Base-by-base conservation (phyloP, 2,888 invertebrate genomes). In the Plebejus argus region DNA sequence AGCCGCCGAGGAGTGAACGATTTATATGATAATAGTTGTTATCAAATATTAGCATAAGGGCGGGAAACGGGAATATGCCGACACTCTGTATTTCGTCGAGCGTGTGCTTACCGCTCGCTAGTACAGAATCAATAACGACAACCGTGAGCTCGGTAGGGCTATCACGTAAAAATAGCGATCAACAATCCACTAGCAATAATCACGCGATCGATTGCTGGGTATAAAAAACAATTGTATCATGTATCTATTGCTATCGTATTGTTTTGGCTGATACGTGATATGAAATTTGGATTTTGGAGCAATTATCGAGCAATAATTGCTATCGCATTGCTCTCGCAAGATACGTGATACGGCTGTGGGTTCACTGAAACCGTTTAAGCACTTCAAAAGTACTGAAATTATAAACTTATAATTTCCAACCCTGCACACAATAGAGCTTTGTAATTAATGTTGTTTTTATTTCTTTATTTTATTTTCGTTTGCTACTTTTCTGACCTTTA, bases 1-100 rank as follows among this genome's bases (percentile, higher is more conserved):
- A 83, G 85, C 85, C 89, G 87, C 88, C 84, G 84, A 85, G 86
- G 88, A 87, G 83, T 87, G 86, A 88, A 87, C 89, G 87, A 89
- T 91, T 90, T 87, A 84, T 90, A 91, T 90, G 89, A 86, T 88
- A 91, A 91, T 91, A 76, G 12, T 66, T 12, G 23, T 87, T 86
- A 79, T 80, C 81, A 79, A 79, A 78, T 79, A 80, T 80, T 79
- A 79, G 79, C 80, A 79, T 80, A 78, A 80, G 76, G 76, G 77
- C 77, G 76, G 78, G 70, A 76, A 78, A 80, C 66, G 70, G 28
- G 76, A 80, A 75, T 75, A 77, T 77, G 66, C 77, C 74, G 61
- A 3, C 61, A 76, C 56, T 56, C 35, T 78, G 61, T 74, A 74
- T 28, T 74, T 28, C 74, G 33, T 18, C 8, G 39, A 74, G 53